These are phyloP conservation scores for Listrodromus nycthemerus DNA, from an alignment of 2,888 invertebrate genomes.

Conservation along the genomic window DNA sequence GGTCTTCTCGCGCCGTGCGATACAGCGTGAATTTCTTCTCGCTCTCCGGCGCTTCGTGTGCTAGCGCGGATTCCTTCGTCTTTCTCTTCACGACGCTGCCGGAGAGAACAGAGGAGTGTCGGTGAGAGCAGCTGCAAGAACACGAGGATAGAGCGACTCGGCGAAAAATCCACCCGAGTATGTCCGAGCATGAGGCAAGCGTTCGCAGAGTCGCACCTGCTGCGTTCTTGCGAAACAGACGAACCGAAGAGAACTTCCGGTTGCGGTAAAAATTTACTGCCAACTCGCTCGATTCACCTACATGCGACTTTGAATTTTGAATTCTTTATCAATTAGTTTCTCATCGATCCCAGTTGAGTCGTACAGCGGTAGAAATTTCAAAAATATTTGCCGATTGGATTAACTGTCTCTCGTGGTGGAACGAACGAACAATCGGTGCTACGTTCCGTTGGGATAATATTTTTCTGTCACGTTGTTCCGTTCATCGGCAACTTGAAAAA, in stretches of 20 bases:
- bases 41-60: background rate
- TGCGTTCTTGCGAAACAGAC: constrained; percentile 21
- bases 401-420: background rate
- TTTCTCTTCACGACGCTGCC: constrained; percentile 3
- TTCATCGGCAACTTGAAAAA: no score
- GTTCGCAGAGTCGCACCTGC: constrained; percentile 55
- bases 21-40: background rate
- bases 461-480: no score
- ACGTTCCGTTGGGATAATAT: no score
- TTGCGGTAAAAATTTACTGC: constrained; percentile 22
- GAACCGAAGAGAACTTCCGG: constrained; percentile 52
- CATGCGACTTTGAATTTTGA: background rate
- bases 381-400: background rate
- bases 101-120: constrained; percentile 19
- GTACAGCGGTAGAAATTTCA: background rate
- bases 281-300: constrained; percentile 8
- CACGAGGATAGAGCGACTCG: constrained; percentile 22
- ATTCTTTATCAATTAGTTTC: background rate
- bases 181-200: constrained; percentile 45
- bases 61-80: constrained; percentile 6
- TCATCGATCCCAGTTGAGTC: background rate
- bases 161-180: constrained; percentile 39
- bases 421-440: background rate
- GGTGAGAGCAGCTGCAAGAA: constrained; percentile 63
- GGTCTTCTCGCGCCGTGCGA: background rate